These are phyloP conservation scores for Dipodomys ordii DNA, from an alignment of 2,113 vertebrate species.

Conservation along the genomic window DNA sequence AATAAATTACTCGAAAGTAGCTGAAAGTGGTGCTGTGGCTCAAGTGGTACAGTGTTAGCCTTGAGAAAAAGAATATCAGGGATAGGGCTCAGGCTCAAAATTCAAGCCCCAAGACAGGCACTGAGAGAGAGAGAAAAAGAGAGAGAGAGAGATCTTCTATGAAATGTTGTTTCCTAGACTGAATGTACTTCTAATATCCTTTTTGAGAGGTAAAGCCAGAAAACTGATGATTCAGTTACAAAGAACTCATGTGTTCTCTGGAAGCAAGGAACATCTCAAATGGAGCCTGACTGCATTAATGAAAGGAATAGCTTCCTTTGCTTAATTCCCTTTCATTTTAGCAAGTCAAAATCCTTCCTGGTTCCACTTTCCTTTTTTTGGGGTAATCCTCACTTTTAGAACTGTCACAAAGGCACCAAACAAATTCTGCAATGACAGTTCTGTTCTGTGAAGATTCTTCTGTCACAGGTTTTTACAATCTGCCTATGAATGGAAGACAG, in stretches of 20 bases:
- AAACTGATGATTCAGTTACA: background rate
- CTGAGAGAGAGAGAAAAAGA: too few relatives aligned
- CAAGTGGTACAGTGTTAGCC: too few relatives aligned
- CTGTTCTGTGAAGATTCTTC: background rate
- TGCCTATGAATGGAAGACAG: background rate
- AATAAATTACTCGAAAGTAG: too few relatives aligned
- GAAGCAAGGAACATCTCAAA: background rate
- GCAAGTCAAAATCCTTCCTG: background rate
- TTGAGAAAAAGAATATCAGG: too few relatives aligned
- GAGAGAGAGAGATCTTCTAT: background rate
- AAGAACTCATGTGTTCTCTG: background rate
- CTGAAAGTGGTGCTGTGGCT: too few relatives aligned
- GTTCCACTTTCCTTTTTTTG: background rate
- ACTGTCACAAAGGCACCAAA: background rate
- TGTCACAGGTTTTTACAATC: background rate
- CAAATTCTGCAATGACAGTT: background rate
- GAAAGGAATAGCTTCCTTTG: background rate
- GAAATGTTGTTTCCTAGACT: background rate
- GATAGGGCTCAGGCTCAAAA: too few relatives aligned
- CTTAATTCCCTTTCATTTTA: background rate
- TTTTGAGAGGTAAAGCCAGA: background rate
- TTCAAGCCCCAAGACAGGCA: too few relatives aligned
- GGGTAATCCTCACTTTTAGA: background rate
- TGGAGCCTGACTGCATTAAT: background rate
- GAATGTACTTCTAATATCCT: background rate